Evolutionary conservation across 37 sponge, comb jelly and placozoan genomes (phyloP).

Genomic region (Dysidea cf. avara): DNA sequence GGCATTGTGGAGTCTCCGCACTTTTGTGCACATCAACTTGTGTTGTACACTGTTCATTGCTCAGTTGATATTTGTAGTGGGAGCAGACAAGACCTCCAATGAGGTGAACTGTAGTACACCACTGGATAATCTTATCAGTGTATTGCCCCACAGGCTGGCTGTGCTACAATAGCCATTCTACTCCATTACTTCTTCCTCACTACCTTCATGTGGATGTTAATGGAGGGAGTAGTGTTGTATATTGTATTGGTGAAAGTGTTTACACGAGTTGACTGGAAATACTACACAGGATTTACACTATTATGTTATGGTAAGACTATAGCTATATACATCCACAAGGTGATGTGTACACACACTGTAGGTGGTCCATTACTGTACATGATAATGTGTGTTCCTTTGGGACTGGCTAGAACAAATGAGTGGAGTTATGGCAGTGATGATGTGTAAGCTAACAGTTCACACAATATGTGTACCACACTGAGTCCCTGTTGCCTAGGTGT

Average conservation of each 20-base stretch:
- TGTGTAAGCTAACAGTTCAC: no score
- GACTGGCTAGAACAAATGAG: no score
- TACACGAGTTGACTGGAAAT: conserved; percentile 1
- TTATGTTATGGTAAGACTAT: conserved; percentile 14
- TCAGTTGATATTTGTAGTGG: conserved; percentile 44
- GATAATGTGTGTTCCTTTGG: no score
- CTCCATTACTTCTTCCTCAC: conserved; percentile 56
- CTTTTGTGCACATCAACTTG: conserved; percentile 58
- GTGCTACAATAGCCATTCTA: conserved; percentile 39
- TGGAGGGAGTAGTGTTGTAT: conserved; percentile 75
- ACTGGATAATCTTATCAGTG: no score
- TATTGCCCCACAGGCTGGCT: conserved; percentile 13
- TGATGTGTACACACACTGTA: no score
- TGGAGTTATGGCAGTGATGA: no score
- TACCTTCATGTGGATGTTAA: conserved; percentile 80
- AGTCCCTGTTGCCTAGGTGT: background rate
- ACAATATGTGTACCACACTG: background rate
- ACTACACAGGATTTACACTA: conserved; percentile 4
- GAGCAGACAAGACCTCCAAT: conserved; percentile 34
- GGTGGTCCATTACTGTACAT: no score
- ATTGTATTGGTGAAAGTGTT: conserved; percentile 58
- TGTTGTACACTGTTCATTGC: conserved; percentile 48
- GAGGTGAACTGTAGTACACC: conserved; percentile 5
- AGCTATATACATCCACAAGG: no score
- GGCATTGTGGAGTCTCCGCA: conserved; percentile 61